Base-by-base conservation (phyloP, 1,140 invertebrate genomes). In the Lysiphlebus fabarum region DNA sequence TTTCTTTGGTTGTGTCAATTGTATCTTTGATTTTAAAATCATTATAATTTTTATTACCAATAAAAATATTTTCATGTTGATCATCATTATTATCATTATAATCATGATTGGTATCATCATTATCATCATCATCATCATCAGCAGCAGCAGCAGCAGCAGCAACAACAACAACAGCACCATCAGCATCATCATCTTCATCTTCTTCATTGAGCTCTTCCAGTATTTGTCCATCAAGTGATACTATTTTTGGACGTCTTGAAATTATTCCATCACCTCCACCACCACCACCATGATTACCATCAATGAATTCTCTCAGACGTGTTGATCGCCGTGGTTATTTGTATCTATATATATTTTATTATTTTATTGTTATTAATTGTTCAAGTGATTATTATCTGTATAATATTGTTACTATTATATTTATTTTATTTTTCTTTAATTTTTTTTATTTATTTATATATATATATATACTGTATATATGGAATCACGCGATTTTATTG, bases 301-400 rank as follows among this genome's bases (percentile, higher is more conserved):
- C 65, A 53, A 65, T 62, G 62, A 65, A 66, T 57, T 76, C 69
- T 65, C 65, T 71, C 53, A 71, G 66, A 57, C 71, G 71, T 60
- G 67, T 63, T 7, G 74, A 76, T 50, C 70, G 67, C 70, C 70
- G 70, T 73, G 74, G 76, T 78, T 79, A 79, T 78, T 75, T 79
- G 58, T 77, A 78, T 56, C 76, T 78, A n/a, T n/a, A n/a, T n/a
- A n/a, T n/a, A n/a, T n/a, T n/a, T n/a, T n/a, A n/a, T n/a, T n/a
- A n/a, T n/a, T n/a, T n/a, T n/a, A n/a, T n/a, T n/a, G n/a, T n/a
- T n/a, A n/a, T n/a, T n/a, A n/a, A n/a, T n/a, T n/a, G n/a, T n/a
- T n/a, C n/a, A n/a, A n/a, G n/a, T n/a, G n/a, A n/a, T n/a, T n/a
- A n/a, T n/a, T n/a, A n/a, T n/a, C n/a, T n/a, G n/a, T n/a, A n/a